Base-by-base conservation (phyloP, 2,888 invertebrate species). In the Celastrina argiolus region DNA sequence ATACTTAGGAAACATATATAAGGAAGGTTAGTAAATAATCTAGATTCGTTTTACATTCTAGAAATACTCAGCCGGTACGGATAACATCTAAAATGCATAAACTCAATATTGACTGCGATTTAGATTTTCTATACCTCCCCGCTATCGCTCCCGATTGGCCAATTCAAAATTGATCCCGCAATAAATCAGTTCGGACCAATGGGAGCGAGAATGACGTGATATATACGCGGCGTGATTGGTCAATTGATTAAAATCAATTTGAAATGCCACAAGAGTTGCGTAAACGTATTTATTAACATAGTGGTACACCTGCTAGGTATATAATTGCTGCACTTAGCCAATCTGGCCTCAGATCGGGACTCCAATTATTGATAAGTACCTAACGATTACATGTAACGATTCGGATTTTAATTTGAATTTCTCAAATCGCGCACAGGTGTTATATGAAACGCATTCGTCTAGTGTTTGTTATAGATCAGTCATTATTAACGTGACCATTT, bases 261-360 rank as follows among this genome's bases (percentile, higher is more conserved):
- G 36, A 61, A 61, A 61, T 36, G 61, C 18, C 61, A 61, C 61
- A 6, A 39, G 14, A 2, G 39, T 61, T 65, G 39, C 39, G 26
- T 22, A 65, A 66, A 67, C 65, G 68, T 68, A 71, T 69, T 68
- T 71, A 71, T 72, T 70, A 68, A 70, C 71, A 73, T 72, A 71
- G 56, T 63, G 66, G 69, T 73, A 74, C 73, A 72, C 73, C 71
- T 71, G 73, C 71, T 69, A 64, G 71, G 69, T 70, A 68, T 68
- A 72, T 75, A 74, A 75, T 76, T 76, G 72, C 72, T 65, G 69
- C 70, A 75, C 71, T 75, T 73, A 74, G 68, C 71, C 72, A 72
- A 72, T 74, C 74, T 69, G 71, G 69, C 69, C 68, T 67, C 69
- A 68, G 69, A 70, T 69, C 72, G 72, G 67, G 65, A 71, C 65